These are phyloP conservation scores for Sclerodermus sp. DNA, from an alignment of 2,888 invertebrate species.

Conservation along the genomic window DNA sequence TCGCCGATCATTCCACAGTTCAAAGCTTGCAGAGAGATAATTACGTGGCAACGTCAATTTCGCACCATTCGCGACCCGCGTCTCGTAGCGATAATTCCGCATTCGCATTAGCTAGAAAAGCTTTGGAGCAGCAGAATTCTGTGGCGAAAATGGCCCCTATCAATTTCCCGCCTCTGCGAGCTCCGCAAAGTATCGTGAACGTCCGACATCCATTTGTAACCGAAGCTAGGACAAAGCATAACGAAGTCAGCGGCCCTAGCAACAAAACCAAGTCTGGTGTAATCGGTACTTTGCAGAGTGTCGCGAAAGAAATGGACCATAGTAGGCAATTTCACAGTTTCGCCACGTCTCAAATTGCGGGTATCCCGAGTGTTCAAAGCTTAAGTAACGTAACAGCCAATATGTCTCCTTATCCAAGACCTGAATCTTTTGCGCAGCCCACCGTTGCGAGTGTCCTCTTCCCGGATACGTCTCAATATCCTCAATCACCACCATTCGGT, in stretches of 20 bases:
- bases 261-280: slow-evolving; percentile 30
- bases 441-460: slow-evolving; percentile 40
- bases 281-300: slow-evolving; percentile 22
- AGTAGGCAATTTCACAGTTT: slow-evolving; percentile 35
- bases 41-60: slow-evolving; percentile 13
- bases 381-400: slow-evolving; percentile 34
- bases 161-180: slow-evolving; percentile 43
- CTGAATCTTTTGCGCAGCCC: slow-evolving; percentile 40
- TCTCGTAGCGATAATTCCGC: slow-evolving; percentile 28
- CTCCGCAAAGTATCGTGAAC: slow-evolving; percentile 45
- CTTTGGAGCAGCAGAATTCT: slow-evolving; percentile 32
- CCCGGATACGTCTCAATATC: slow-evolving; percentile 40
- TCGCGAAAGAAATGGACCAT: slow-evolving; percentile 35
- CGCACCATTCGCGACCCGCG: slow-evolving; percentile 20
- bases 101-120: slow-evolving; percentile 28
- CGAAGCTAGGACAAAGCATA: slow-evolving; percentile 40
- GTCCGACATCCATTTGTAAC: slow-evolving; percentile 43
- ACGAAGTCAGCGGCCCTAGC: slow-evolving; percentile 18
- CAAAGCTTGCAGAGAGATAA: slow-evolving; percentile 24
- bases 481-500: slow-evolving; percentile 40
- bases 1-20: slow-evolving; percentile 18
- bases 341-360: slow-evolving; percentile 32
- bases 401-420: slow-evolving; percentile 39
- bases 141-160: slow-evolving; percentile 33
- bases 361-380: slow-evolving; percentile 35